Evolutionary conservation across 2,888 invertebrate species (phyloP).

Genomic region (Pachymerium ferrugineum): DNA sequence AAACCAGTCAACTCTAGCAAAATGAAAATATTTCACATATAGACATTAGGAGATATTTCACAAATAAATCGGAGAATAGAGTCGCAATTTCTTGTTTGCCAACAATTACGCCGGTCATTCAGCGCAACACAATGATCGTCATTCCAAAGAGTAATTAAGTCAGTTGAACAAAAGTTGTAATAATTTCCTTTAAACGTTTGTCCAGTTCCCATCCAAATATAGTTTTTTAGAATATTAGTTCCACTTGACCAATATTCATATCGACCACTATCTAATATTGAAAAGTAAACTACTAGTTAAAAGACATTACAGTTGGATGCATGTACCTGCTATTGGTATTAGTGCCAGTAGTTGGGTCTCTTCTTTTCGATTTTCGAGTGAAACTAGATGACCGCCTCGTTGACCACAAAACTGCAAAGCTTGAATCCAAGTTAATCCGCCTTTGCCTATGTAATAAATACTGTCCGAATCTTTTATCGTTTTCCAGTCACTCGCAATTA

Average conservation of each 20-base stretch:
- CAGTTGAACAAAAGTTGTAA: background rate
- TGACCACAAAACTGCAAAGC: background rate
- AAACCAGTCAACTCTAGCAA: no score
- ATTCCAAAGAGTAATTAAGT: background rate
- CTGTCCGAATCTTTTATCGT: background rate
- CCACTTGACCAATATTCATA: conserved; percentile 14
- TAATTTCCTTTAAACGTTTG: background rate
- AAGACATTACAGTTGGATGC: background rate
- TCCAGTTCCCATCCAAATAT: background rate
- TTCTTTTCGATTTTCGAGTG: background rate
- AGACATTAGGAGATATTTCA: background rate
- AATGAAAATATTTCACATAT: background rate
- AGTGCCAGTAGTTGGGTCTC: background rate
- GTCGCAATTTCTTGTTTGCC: background rate
- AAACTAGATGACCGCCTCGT: background rate
- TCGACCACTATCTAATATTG: background rate
- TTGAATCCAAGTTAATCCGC: background rate
- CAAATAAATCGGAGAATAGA: background rate
- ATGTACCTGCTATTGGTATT: background rate
- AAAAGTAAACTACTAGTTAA: background rate
- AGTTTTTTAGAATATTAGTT: background rate
- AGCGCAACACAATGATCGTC: background rate
- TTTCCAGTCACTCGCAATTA: background rate
- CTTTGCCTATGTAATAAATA: background rate
- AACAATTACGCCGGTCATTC: background rate